phyloP scores from a whole-genome alignment of 2,888 invertebrate genomes.

The Pilophorus perplexus region DNA sequence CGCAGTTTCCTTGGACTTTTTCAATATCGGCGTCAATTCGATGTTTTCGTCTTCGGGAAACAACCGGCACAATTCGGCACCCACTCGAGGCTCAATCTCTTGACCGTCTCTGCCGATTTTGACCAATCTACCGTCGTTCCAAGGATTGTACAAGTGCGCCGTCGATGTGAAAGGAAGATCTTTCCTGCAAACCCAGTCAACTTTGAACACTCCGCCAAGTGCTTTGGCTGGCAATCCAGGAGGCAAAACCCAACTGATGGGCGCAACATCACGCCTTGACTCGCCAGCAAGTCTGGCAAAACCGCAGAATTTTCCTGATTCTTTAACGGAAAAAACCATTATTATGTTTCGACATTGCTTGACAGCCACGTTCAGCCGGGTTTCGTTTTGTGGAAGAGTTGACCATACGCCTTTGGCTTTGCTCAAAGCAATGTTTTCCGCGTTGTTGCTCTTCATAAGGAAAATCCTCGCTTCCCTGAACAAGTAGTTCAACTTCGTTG shows the following conservation, averaged over 20 bases:
- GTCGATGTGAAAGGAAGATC: slow-evolving; percentile 91
- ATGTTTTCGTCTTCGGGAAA: slow-evolving; percentile 90
- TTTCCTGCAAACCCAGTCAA: slow-evolving; percentile 95
- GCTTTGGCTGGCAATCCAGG: slow-evolving; percentile 89
- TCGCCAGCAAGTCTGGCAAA: slow-evolving; percentile 88
- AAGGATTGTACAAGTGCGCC: slow-evolving; percentile 89
- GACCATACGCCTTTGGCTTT: slow-evolving; percentile 98
- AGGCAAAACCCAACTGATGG: slow-evolving; percentile 90
- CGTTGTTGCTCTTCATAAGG: slow-evolving; percentile 96
- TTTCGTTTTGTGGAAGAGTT: slow-evolving; percentile 94
- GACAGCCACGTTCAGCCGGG: slow-evolving; percentile 91
- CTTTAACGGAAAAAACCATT: slow-evolving; percentile 94
- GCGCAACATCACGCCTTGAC: slow-evolving; percentile 83
- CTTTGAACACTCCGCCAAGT: slow-evolving; percentile 91
- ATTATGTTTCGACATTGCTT: slow-evolving; percentile 90
- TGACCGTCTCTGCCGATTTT: slow-evolving; percentile 99
- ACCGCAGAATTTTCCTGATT: slow-evolving; percentile 93
- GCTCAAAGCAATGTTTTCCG: slow-evolving; percentile 90
- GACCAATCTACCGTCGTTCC: slow-evolving; percentile 98
- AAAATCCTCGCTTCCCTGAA: slow-evolving; percentile 93
- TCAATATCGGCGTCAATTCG: slow-evolving; percentile 82
- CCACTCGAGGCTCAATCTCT: slow-evolving; percentile 95
- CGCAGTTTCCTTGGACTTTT: slow-evolving; percentile 53
- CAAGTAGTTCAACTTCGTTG: slow-evolving; percentile 87
- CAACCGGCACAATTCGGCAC: slow-evolving; percentile 87